Percentiles rank a stretch among this genome's conserved stretches.
Conservation (phyloP, 2,113 vertebrate species). For the Callithrix jacchus region DNA sequence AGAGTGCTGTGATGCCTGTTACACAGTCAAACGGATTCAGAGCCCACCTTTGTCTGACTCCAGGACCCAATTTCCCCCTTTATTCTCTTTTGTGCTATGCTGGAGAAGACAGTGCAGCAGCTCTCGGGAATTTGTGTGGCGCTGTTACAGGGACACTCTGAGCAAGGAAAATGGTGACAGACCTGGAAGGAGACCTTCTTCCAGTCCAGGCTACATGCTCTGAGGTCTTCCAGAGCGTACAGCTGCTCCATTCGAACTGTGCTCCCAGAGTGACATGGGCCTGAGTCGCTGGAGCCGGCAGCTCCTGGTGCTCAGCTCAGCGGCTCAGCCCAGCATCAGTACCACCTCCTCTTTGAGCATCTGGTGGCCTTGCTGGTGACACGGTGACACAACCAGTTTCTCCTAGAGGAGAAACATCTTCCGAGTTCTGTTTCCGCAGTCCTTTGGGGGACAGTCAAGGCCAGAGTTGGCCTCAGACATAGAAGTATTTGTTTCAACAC, state of each 20-base stretch:
- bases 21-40: not conserved
- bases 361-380: not conserved
- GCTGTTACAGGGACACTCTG: not conserved
- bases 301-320: not conserved
- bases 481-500: slow-evolving; percentile 5
- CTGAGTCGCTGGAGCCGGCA: not conserved
- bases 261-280: not conserved
- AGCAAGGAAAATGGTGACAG: not conserved
- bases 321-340: not conserved
- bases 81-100: not conserved
- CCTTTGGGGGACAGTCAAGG: not conserved
- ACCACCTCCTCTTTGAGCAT: not conserved
- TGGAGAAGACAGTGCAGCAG: not conserved
- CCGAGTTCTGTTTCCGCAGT: not conserved
- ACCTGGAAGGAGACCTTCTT: not conserved
- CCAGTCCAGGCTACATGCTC: too few relatives aligned
- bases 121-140: not conserved
- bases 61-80: not conserved
- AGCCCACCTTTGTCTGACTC: too few relatives aligned
- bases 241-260: not conserved
- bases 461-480: not conserved
- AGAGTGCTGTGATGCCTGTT: not conserved
- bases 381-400: not conserved
- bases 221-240: not conserved
- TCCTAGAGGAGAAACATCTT: not conserved